Conservation (phyloP, 2,797 vertebrate genomes). For the Calcarius lapponicus region DNA sequence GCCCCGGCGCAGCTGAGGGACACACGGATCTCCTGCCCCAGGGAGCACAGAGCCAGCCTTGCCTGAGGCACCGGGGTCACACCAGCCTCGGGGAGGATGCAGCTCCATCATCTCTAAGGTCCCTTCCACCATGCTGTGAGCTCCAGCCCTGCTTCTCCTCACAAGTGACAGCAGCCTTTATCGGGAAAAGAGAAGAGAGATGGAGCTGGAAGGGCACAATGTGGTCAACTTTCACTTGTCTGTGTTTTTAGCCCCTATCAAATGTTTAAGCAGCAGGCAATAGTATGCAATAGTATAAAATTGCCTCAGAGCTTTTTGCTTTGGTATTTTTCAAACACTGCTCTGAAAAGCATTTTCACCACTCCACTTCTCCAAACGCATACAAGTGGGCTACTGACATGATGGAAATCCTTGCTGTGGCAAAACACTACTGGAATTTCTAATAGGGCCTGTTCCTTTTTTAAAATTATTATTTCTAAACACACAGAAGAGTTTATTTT, state of each 20-base stretch:
- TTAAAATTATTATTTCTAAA: not conserved
- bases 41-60: rapidly evolving
- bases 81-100: not conserved
- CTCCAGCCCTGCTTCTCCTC: not conserved
- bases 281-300: not conserved
- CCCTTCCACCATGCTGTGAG: rapidly evolving
- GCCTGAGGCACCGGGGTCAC: not conserved
- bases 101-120: not conserved
- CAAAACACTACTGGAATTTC: not conserved
- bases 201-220: not conserved
- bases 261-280: not conserved
- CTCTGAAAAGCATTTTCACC: not conserved
- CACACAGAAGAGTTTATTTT: not conserved
- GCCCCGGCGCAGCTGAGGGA: not conserved
- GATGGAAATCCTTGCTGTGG: not conserved
- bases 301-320: not conserved
- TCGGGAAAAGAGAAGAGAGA: not conserved
- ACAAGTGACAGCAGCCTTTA: not conserved
- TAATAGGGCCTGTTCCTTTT: not conserved
- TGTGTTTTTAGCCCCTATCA: not conserved
- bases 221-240: not conserved
- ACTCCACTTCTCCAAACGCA: not conserved
- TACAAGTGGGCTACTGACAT: not conserved
- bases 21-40: not conserved
- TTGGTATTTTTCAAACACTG: not conserved